phyloP scores from a whole-genome alignment of 2,888 invertebrate genomes.

The Chorisops tibialis region DNA sequence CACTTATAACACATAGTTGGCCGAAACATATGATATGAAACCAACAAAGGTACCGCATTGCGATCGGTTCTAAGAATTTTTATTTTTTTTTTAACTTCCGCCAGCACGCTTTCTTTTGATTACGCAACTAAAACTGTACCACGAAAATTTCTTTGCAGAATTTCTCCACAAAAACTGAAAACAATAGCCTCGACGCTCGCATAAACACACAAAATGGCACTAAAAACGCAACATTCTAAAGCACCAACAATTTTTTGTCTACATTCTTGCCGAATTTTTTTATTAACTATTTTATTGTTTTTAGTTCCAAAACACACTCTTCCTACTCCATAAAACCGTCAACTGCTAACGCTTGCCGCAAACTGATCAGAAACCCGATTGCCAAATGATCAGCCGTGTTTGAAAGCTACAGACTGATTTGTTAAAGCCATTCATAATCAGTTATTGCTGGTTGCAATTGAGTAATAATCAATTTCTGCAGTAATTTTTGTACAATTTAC shows the following conservation, averaged over 20 bases:
- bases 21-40: slow-evolving; percentile 5
- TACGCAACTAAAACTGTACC: slow-evolving; percentile 3
- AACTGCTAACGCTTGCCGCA: slow-evolving; percentile 19
- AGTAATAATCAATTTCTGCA: too few relatives aligned
- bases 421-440: too few relatives aligned
- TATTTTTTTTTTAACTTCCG: slow-evolving; percentile 4
- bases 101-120: slow-evolving; percentile 22
- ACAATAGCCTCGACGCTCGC: too few relatives aligned
- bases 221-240: too few relatives aligned
- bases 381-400: slow-evolving; percentile 10
- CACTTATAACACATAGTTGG: background rate
- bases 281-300: too few relatives aligned
- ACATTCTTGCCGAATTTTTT: slow-evolving; percentile 5
- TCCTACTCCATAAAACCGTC: slow-evolving; percentile 14
- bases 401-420: slow-evolving; percentile 9
- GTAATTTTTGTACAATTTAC: too few relatives aligned
- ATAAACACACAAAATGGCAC: slow-evolving; percentile 2
- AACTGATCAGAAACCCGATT: slow-evolving; percentile 22
- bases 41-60: slow-evolving; percentile 13
- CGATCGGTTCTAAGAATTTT: background rate
- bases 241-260: background rate
- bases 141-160: slow-evolving; percentile 21
- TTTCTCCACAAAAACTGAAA: slow-evolving; percentile 17
- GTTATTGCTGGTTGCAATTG: too few relatives aligned
- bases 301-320: background rate